Conservation (phyloP, 2,888 invertebrate species). For the Pandemis cinnamomeana region DNA sequence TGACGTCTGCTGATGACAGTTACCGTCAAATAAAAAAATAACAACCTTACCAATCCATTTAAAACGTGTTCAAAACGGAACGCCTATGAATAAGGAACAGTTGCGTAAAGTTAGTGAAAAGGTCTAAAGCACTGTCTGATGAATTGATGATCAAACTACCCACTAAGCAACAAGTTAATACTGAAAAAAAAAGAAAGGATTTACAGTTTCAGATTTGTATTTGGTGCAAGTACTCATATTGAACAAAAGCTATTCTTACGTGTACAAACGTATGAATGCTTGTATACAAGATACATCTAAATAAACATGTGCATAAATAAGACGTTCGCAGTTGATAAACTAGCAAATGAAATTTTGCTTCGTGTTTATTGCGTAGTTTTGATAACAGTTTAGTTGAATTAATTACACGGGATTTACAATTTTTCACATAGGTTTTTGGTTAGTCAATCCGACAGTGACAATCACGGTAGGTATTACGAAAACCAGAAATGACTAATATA, state of each 20-base stretch:
- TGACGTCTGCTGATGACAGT: slow-evolving; percentile 12
- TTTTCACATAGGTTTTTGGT: too few relatives aligned
- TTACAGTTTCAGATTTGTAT: neutral
- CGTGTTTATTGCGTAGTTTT: neutral
- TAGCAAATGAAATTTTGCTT: neutral
- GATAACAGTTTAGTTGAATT: neutral
- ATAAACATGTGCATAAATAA: too few relatives aligned
- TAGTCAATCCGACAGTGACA: too few relatives aligned
- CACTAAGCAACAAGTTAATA: neutral
- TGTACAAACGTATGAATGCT: neutral
- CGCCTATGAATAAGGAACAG: neutral
- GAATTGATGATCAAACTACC: neutral
- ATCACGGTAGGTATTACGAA: too few relatives aligned
- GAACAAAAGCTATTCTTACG: neutral
- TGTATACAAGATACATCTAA: neutral
- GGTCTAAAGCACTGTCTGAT: neutral
- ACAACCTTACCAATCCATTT: neutral
- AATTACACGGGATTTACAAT: neutral
- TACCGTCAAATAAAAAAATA: slow-evolving; percentile 30
- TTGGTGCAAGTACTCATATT: neutral
- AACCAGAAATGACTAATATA: too few relatives aligned
- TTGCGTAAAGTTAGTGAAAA: neutral
- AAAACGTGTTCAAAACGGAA: slow-evolving; percentile 15
- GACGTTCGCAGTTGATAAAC: too few relatives aligned
- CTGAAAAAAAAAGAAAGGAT: neutral